A percentile compares a stretch with the other conserved stretches of the same genome.
phyloP scores from a whole-genome alignment of 2,113 vertebrate genomes.

The Lophotis ruficrista region DNA sequence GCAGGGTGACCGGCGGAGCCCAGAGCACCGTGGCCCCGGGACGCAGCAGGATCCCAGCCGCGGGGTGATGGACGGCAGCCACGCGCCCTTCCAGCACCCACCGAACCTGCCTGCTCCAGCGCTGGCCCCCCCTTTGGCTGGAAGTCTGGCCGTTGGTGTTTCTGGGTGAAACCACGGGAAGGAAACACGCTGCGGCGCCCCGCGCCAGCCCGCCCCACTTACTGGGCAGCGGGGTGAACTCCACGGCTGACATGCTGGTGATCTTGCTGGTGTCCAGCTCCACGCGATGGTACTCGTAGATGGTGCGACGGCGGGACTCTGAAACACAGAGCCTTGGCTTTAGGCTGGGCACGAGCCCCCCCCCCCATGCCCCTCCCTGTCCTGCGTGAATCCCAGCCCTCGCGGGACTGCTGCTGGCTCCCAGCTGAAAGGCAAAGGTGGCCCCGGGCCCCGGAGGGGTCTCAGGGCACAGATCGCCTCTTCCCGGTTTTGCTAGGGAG shows the following conservation, averaged over 20 bases:
- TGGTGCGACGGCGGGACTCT: slow-evolving; percentile 84
- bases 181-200: neutral
- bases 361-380: too few species aligned
- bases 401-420: neutral
- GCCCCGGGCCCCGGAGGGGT: neutral
- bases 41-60: fast-evolving
- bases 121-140: neutral
- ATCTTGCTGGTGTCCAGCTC: slow-evolving; percentile 87
- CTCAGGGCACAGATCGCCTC: neutral
- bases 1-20: neutral
- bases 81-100: fast-evolving
- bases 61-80: fast-evolving
- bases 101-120: neutral
- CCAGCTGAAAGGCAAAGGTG: neutral
- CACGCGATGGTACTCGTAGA: slow-evolving; percentile 94
- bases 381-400: fast-evolving
- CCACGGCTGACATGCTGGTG: slow-evolving; percentile 81
- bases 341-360: fast-evolving
- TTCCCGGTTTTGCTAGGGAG: neutral
- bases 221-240: slow-evolving; percentile 92
- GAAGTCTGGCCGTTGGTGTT: fast-evolving
- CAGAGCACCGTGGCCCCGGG: fast-evolving
- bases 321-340: neutral
- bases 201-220: slow-evolving; percentile 37
- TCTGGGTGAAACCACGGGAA: neutral